phyloP scores from a whole-genome alignment of 2,113 vertebrate species.

The Pteruthius melanotis region DNA sequence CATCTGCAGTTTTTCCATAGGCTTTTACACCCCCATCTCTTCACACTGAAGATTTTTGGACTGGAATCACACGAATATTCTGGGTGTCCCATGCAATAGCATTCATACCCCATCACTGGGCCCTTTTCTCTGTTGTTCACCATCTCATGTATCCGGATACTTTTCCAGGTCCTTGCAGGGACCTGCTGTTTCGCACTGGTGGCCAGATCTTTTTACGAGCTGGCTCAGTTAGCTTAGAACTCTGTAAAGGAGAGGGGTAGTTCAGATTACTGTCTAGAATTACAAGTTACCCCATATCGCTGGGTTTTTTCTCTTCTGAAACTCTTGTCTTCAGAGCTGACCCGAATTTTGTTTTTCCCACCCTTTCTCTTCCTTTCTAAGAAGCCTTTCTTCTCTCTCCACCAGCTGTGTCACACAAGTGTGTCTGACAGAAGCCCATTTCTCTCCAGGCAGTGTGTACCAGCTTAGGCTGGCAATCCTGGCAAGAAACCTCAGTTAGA shows the following conservation, averaged over 20 bases:
- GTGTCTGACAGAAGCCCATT: background rate
- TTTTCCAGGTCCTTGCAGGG: background rate
- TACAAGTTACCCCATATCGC: background rate
- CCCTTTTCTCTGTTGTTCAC: background rate
- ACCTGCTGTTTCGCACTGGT: background rate
- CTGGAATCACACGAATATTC: background rate
- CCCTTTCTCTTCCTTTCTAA: background rate
- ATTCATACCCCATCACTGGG: background rate
- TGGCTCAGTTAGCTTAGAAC: background rate
- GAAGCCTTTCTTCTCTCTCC: background rate
- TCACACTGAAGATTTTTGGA: background rate
- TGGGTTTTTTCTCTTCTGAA: background rate
- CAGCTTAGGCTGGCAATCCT: background rate
- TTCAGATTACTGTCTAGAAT: constrained; percentile 26
- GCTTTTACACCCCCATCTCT: background rate
- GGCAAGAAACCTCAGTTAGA: background rate
- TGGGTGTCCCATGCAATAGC: background rate
- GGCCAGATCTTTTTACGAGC: constrained; percentile 39
- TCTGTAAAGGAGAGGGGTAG: constrained; percentile 18
- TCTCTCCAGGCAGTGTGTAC: background rate
- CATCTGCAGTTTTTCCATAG: background rate
- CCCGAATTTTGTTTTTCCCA: background rate
- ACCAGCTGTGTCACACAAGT: background rate
- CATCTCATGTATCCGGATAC: background rate
- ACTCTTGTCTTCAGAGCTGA: background rate